Evolutionary conservation across 2,113 vertebrate species (phyloP).

Genomic region (Ibidorhyncha struthersii): DNA sequence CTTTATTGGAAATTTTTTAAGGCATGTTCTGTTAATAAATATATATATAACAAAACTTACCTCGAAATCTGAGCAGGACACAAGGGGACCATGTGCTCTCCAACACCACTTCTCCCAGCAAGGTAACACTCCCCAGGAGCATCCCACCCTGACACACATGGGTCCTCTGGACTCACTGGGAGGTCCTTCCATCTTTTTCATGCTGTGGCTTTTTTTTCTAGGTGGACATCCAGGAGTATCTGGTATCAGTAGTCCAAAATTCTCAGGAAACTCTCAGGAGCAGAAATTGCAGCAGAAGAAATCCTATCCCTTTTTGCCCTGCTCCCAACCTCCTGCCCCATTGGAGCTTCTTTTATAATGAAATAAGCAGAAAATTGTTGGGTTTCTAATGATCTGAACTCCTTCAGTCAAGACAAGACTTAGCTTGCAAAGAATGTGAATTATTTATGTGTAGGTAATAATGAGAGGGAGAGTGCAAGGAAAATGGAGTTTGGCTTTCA

Average conservation of each 20-base stretch:
- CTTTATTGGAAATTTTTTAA: background rate
- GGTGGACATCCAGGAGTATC: background rate
- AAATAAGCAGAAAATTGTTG: constrained; percentile 1
- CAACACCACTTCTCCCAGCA: background rate
- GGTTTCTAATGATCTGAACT: background rate
- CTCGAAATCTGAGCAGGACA: background rate
- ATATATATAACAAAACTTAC: background rate
- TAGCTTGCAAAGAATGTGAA: constrained; percentile 19
- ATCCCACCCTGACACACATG: too few species aligned
- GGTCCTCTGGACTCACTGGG: background rate
- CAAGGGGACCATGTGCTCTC: background rate
- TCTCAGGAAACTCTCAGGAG: background rate
- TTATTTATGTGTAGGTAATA: background rate
- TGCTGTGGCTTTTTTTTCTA: background rate
- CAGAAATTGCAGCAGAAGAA: background rate
- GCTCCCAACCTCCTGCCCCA: background rate
- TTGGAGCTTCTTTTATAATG: background rate
- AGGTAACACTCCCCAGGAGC: background rate
- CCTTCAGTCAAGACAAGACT: constrained; percentile 6
- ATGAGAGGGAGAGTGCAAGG: background rate
- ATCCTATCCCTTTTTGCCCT: background rate
- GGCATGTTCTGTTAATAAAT: background rate
- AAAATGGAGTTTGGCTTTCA: background rate
- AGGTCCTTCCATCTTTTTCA: background rate
- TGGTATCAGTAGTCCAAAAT: background rate